A percentile compares a stretch with the other conserved stretches of the same genome.
phyloP scores from a whole-genome alignment of 2,888 invertebrate genomes.

The Seladonia tumulorum region DNA sequence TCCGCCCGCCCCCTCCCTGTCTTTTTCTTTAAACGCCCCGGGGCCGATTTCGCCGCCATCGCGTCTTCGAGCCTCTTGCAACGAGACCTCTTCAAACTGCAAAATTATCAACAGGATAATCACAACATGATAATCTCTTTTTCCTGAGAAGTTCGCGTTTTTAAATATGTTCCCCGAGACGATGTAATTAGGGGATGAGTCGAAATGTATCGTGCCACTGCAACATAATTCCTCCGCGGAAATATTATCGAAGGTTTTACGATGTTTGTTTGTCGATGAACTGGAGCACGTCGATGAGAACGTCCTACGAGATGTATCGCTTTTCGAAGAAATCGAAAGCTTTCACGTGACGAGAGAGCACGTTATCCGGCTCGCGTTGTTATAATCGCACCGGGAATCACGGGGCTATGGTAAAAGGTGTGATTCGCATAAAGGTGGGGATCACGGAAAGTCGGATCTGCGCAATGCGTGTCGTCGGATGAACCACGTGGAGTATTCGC shows the following conservation, averaged over 20 bases:
- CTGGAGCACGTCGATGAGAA: neutral
- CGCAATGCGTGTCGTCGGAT: slow-evolving; percentile 80
- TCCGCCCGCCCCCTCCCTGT: slow-evolving; percentile 69
- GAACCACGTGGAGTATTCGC: slow-evolving; percentile 80
- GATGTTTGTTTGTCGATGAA: neutral
- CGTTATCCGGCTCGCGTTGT: slow-evolving; percentile 18
- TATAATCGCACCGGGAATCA: slow-evolving; percentile 39
- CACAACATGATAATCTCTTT: neutral
- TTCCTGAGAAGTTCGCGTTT: neutral
- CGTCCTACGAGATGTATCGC: neutral
- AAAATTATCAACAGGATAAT: neutral
- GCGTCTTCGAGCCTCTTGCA: slow-evolving; percentile 25
- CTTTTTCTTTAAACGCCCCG: slow-evolving; percentile 59
- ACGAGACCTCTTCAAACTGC: neutral
- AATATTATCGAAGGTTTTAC: neutral
- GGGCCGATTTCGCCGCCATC: slow-evolving; percentile 56
- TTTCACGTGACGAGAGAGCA: neutral
- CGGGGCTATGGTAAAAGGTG: slow-evolving; percentile 68
- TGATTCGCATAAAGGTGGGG: slow-evolving; percentile 73
- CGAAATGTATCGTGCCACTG: neutral
- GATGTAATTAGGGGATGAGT: neutral
- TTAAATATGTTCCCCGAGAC: neutral
- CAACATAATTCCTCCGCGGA: neutral
- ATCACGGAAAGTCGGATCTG: slow-evolving; percentile 76
- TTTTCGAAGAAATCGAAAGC: neutral